phyloP scores from a whole-genome alignment of 2,888 invertebrate genomes.

The Tanypteryx hageni region DNA sequence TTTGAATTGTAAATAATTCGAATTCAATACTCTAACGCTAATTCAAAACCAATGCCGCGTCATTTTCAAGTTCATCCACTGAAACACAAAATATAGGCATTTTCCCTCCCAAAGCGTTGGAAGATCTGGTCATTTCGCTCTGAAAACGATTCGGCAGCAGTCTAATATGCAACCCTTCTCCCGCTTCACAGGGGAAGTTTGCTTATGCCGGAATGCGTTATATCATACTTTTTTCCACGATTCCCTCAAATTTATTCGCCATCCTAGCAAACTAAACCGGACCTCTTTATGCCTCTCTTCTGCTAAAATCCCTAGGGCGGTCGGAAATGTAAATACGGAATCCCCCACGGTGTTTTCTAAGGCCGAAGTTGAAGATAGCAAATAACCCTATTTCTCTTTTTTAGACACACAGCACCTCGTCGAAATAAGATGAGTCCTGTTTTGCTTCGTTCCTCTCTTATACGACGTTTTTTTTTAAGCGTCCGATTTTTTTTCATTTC shows the following conservation, averaged over 20 bases:
- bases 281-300: slow-evolving; percentile 12
- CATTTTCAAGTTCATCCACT: not conserved
- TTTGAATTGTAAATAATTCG: too few relatives aligned
- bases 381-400: not conserved
- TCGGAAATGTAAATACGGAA: not conserved
- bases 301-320: not conserved
- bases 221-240: not conserved
- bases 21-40: too few relatives aligned
- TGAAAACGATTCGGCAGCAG: not conserved
- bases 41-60: not conserved
- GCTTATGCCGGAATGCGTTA: not conserved
- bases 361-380: not conserved
- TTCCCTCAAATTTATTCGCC: not conserved
- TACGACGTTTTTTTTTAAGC: too few relatives aligned
- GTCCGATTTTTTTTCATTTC: too few relatives aligned
- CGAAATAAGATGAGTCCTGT: not conserved
- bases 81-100: not conserved
- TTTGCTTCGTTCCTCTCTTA: too few relatives aligned
- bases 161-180: not conserved
- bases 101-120: not conserved
- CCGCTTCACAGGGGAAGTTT: not conserved
- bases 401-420: not conserved
- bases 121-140: not conserved
- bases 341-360: not conserved
- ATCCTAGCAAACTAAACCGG: not conserved